Percentiles rank a stretch among this genome's conserved stretches.
These are phyloP conservation scores for Goniozus legneri DNA, from an alignment of 1,140 invertebrate genomes.

Conservation along the genomic window DNA sequence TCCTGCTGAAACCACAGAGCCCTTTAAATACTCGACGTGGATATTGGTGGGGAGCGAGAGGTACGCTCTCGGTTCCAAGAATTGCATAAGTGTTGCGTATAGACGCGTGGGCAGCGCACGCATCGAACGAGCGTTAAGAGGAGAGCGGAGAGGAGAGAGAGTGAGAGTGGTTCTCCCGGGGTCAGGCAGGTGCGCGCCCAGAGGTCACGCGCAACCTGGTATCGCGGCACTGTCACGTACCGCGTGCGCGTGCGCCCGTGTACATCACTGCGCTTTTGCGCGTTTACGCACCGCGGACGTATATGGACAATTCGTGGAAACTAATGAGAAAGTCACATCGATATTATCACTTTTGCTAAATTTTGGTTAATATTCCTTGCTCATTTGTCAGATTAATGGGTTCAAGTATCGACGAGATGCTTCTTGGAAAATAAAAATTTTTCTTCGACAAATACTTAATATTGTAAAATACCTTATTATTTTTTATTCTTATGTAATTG, in stretches of 20 bases:
- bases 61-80: conserved; percentile 26
- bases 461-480: no score
- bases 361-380: no score
- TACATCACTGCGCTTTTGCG: conserved; percentile 27
- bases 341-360: no score
- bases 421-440: no score
- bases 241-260: conserved; percentile 21
- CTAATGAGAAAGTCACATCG: no score
- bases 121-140: conserved; percentile 13
- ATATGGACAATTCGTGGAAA: no score
- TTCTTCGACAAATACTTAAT: no score
- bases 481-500: no score
- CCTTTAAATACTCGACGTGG: conserved; percentile 13
- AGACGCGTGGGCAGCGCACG: conserved; percentile 34
- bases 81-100: conserved; percentile 30
- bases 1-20: conserved; percentile 2
- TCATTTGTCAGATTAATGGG: no score
- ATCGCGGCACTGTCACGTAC: conserved; percentile 34
- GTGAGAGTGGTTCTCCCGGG: conserved; percentile 23
- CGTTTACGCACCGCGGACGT: conserved; percentile 11
- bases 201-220: conserved; percentile 34
- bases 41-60: no score
- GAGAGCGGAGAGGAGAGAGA: neutral
- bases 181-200: conserved; percentile 45
- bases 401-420: no score